Base-by-base conservation (phyloP, 1,140 invertebrate species). In the Acromyrmex heyeri region DNA sequence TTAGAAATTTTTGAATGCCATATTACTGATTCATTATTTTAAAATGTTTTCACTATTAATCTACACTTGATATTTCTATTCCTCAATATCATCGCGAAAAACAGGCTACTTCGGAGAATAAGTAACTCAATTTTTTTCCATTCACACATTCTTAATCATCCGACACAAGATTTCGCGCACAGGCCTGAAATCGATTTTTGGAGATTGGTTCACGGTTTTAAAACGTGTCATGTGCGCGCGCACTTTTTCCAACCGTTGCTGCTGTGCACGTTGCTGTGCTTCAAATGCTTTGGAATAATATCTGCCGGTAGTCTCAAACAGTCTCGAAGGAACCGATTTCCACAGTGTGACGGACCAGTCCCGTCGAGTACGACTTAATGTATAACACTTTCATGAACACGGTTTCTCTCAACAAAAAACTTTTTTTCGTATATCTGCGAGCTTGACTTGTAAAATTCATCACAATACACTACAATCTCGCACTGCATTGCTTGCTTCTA, bases 171-270 rank as follows among this genome's bases (percentile, higher is more conserved):
- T 3, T 7, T 61, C 3, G 38, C 5, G 18, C 61, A 14, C 38
- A 61, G 38, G 21, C 2, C 2, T 4, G 4, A n/a, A 5, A 83
- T 76, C 18, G 55, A 83, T 59, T 48, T 76, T 83, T 18, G 3
- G 12, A n/a, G 70, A 62, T 24, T 24, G 27, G 65, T 21, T 14
- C 44, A 67, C 44, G 10, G 24, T 6, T 70, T 21, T 8, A 34
- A 69, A 53, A 79, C n/a, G 48, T 44, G n/a, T 81, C 21, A 50
- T 18, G 27, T 38, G 44, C 57, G 21, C 77, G 62, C 69, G 21
- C 79, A 75, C 67, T 61, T 82, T 82, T 73, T 82, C 38, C 67
- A 59, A 53, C 79, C 53, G 67, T 70, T 24, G 50, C 44, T 50
- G 59, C 73, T 44, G 21, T 27, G 4, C 67, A 50, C 67, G 21